Conservation (phyloP, 23 tunicate species). For the Trididemnum miniatum region DNA sequence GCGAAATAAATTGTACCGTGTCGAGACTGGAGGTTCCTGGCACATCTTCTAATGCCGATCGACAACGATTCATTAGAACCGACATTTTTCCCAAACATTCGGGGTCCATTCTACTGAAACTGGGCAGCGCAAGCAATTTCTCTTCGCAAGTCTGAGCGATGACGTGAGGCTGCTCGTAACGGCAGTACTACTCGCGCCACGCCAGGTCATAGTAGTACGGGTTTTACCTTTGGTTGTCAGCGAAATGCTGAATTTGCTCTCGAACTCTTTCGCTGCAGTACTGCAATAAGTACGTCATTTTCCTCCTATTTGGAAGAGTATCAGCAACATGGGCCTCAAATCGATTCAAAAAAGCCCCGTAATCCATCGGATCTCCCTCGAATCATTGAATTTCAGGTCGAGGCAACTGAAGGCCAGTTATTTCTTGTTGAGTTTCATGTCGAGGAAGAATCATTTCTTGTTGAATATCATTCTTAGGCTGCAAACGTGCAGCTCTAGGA, state of each 20-base stretch:
- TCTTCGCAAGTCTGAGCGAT: neutral
- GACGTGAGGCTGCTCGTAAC: neutral
- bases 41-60: neutral
- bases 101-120: neutral
- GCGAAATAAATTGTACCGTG: neutral
- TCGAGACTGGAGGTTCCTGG: neutral
- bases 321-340: conserved; percentile 3
- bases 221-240: neutral
- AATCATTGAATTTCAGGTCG: neutral
- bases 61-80: neutral
- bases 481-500: too few species aligned
- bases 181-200: neutral
- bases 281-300: neutral
- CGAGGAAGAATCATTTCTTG: too few species aligned
- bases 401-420: too few species aligned
- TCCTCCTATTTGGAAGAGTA: neutral
- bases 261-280: neutral
- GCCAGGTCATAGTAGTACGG: neutral
- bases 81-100: neutral
- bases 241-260: neutral
- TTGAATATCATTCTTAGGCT: too few species aligned
- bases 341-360: conserved; percentile 6
- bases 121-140: neutral
- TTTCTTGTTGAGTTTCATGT: too few species aligned
- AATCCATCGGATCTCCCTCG: neutral